Conservation (phyloP, 2,888 invertebrate genomes). For the Acanthococcus lagerstroemiae region DNA sequence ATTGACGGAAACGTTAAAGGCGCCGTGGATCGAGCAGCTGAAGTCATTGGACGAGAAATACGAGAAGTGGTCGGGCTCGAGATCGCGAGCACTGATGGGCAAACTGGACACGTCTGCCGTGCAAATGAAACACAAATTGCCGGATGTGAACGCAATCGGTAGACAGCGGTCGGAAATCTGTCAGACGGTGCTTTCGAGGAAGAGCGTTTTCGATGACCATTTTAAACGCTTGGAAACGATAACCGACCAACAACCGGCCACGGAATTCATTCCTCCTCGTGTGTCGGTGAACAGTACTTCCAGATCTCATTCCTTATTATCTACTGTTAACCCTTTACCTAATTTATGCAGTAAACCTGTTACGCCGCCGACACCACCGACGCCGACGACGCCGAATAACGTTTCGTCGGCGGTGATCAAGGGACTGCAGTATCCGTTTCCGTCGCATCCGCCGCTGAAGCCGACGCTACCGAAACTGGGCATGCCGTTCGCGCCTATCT, state of each 20-base stretch:
- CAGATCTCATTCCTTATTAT: conserved; percentile 15
- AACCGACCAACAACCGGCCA: conserved; percentile 67
- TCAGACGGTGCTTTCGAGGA: conserved; percentile 79
- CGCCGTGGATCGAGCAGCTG: conserved; percentile 44
- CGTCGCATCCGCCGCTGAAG: conserved; percentile 56
- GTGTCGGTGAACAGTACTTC: not conserved
- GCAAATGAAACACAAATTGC: conserved; percentile 59
- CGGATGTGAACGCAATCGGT: conserved; percentile 58
- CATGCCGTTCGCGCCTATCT: not conserved
- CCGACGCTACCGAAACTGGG: not conserved
- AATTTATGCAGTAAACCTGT: conserved; percentile 29
- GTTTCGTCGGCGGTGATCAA: conserved; percentile 31
- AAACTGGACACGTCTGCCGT: conserved; percentile 41
- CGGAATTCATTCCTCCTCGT: conserved; percentile 44
- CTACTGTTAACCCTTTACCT: not conserved
- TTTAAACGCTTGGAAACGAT: conserved; percentile 82
- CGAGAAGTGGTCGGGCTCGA: conserved; percentile 69
- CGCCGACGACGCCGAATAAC: conserved; percentile 10
- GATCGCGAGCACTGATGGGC: conserved; percentile 36
- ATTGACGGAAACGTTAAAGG: conserved; percentile 24
- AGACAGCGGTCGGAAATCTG: conserved; percentile 80
- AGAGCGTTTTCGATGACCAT: conserved; percentile 93
- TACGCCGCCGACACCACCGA: too few relatives aligned
- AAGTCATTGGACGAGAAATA: conserved; percentile 86
- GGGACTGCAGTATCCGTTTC: conserved; percentile 65